Percentiles rank a stretch among this genome's conserved stretches.
Conservation (phyloP, 2,888 invertebrate genomes). For the Calameuta idolon region DNA sequence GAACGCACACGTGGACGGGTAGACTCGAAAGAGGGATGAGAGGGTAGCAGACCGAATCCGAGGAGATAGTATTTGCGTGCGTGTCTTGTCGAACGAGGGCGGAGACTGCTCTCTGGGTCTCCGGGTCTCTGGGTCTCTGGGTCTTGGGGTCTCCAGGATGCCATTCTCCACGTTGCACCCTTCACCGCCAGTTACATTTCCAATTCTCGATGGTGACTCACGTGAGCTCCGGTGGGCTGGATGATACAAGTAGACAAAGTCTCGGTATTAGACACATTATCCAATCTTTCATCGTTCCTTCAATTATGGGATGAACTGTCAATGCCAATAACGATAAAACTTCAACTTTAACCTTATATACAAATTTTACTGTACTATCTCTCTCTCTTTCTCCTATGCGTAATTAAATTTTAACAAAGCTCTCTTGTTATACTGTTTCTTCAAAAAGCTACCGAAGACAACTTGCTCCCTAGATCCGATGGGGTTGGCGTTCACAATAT, state of each 20-base stretch:
- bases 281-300: background rate
- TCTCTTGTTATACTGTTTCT: background rate
- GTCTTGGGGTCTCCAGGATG: background rate
- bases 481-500: background rate
- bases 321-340: background rate
- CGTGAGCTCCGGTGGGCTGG: background rate
- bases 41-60: background rate
- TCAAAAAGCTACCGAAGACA: background rate
- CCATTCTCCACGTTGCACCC: background rate
- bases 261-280: background rate
- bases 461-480: background rate
- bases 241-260: background rate
- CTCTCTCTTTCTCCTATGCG: slow-evolving; percentile 5
- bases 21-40: background rate
- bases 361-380: slow-evolving; percentile 4
- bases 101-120: background rate
- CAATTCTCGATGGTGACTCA: background rate
- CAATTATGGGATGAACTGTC: background rate
- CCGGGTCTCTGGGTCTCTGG: background rate
- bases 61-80: background rate
- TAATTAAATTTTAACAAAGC: background rate
- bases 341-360: background rate
- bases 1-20: background rate
- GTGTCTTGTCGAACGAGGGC: background rate
- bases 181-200: background rate